phyloP scores from a whole-genome alignment of 2,888 invertebrate species.

The Epirrhoe alternata region DNA sequence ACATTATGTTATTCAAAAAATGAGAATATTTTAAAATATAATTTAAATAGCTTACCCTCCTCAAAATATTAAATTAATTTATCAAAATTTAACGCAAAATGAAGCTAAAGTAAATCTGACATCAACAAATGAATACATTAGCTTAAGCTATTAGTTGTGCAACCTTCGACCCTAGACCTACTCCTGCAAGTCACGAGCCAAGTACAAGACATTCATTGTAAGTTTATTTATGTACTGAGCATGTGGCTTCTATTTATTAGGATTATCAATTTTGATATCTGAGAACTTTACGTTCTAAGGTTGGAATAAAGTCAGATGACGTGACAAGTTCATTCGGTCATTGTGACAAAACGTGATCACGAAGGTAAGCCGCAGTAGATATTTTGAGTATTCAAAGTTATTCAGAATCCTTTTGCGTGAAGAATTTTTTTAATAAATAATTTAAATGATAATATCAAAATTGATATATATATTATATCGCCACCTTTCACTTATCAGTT shows the following conservation, averaged over 20 bases:
- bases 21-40: neutral
- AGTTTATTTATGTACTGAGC: slow-evolving; percentile 25
- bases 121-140: slow-evolving; percentile 13
- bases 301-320: slow-evolving; percentile 6
- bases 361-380: too few species aligned
- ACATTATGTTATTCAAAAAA: too few species aligned
- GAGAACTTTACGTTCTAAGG: slow-evolving; percentile 5
- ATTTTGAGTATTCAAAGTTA: too few species aligned
- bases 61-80: neutral
- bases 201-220: slow-evolving; percentile 21
- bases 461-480: too few species aligned
- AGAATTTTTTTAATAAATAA: too few species aligned
- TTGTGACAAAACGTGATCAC: too few species aligned
- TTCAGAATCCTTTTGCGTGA: too few species aligned
- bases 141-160: slow-evolving; percentile 10
- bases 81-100: neutral
- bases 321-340: slow-evolving; percentile 8
- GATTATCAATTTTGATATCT: slow-evolving; percentile 29
- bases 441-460: too few species aligned
- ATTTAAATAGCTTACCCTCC: neutral
- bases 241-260: slow-evolving; percentile 31
- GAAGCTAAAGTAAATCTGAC: slow-evolving; percentile 11
- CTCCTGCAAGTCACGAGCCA: slow-evolving; percentile 33
- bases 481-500: too few species aligned
- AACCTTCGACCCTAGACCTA: slow-evolving; percentile 27